phyloP scores from a whole-genome alignment of 64 coral and sea anemone genomes.

The Platygyra sinensis region DNA sequence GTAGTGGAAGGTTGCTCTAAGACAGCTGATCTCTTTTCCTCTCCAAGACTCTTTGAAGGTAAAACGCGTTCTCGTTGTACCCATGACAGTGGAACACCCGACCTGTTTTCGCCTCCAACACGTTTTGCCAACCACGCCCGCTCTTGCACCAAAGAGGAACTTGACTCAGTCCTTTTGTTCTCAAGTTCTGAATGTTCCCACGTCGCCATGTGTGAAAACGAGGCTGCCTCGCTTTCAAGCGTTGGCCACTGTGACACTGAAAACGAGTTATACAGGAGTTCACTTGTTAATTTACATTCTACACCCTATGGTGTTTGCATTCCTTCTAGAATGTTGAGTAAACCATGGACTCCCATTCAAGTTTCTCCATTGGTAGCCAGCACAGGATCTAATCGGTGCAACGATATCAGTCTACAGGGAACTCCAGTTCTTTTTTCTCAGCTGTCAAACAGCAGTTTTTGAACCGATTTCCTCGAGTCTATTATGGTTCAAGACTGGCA shows the following conservation, averaged over 20 bases:
- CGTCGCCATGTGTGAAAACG: neutral
- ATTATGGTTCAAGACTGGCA: too few relatives aligned
- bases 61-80: neutral
- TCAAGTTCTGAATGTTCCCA: constrained; percentile 8
- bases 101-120: neutral
- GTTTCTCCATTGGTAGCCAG: constrained; percentile 3
- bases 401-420: neutral
- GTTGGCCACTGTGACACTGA: neutral
- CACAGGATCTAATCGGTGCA: neutral
- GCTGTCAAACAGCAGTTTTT: neutral
- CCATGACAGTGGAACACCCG: neutral
- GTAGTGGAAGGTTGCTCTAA: neutral
- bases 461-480: too few relatives aligned
- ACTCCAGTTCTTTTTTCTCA: constrained; percentile 5
- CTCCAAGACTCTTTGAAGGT: neutral
- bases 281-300: neutral
- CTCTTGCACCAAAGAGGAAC: neutral
- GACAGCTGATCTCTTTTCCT: neutral
- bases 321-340: neutral
- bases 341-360: neutral
- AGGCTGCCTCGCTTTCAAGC: neutral
- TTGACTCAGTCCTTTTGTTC: constrained; percentile 3
- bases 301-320: neutral
- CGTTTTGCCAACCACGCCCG: too few relatives aligned
- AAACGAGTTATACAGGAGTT: neutral